Base-by-base conservation (phyloP, 2,797 vertebrate species). In the Bradypus variegatus region DNA sequence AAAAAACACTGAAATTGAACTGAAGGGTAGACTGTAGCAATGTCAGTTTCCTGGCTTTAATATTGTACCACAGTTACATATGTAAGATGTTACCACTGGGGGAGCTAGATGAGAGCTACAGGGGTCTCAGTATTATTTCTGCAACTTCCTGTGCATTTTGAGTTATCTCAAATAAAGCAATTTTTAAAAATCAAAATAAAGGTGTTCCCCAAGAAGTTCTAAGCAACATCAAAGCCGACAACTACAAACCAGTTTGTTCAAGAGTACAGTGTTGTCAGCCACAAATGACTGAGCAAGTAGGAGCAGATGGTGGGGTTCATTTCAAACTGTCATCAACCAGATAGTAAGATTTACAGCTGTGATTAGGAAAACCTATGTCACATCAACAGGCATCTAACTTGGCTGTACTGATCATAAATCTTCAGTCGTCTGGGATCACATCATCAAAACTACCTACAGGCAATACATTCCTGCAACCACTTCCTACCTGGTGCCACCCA, bases 311-410 rank as follows among this genome's bases (percentile, higher is more conserved):
- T n/a, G 62, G 62, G 14, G 48, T 41, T 83, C 58, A 41, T 65
- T 95, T 89, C 88, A 85, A 94, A 87, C 75, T 75, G 19, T 50
- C 82, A 92, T 78, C 92, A 75, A 93, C 91, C 55, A 91, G 78
- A 76, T 92, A 14, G n/a, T 13, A 62, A 93, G 89, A 93, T 93
- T 86, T 84, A 93, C 25, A 73, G 7, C 3, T 73, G 60, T 36
- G 79, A 93, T 90, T 83, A 94, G 75, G 76, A 73, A 95, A 81
- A 60, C 65, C 36, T 62, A 58, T 27, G 9, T 69, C 88, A 38
- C 87, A 65, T 55, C 82, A 60, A 96, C 88, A 94, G 77, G n/a
- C 91, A 36, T 85, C 88, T 86, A 70, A 91, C 75, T 75, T 91
- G 92, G 77, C 72, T 87, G 84, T 3, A 19, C 31, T 41, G 38